Base-by-base conservation (phyloP, 2,797 vertebrate species). In the Craterocephalus amniculus region DNA sequence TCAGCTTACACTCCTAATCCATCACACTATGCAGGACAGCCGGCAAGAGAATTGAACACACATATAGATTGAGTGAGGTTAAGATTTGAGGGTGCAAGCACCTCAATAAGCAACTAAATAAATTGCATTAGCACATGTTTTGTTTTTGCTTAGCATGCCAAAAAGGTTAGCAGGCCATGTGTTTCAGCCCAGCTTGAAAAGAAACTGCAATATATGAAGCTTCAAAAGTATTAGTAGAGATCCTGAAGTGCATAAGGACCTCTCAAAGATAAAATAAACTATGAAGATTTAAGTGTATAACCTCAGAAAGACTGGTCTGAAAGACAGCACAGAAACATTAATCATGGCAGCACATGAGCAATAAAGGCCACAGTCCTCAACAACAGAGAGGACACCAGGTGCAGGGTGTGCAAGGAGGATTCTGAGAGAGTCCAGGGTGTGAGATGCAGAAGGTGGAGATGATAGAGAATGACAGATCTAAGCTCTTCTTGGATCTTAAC, bases 1-100 rank as follows among this genome's bases (percentile, higher is more conserved):
- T 77, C 65, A 67, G 43, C 62, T 64, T 67, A 61, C 20, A 20
- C 32, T 54, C 24, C 27, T 55, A 67, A 75, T 83, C 55, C 48
- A 74, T 82, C 74, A 78, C 54, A 51, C 11, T 0, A 2, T 0
- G n/a, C 54, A 74, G 54, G 57, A 49, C 63, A 48, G 55, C 49
- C 40, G 4, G 32, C 55, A 20, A 7, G 20, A 74, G 63, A 68
- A 34, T 45, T 31, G 12, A 12, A 63, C 38, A n/a, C 29, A 55
- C 35, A 24, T 36, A 63, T 20, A 5, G 45, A 64, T 27, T 60
- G 55, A 70, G 24, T 24, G 54, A 56, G 18, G n/a, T 32, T 43
- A 52, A 32, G 49, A 66, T 24, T 2, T 0, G 29, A 68, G 49
- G 43, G 16, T 2, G 20, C 35, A 54, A 32, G 22, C 26, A 1